Base-by-base conservation (phyloP, 2,888 invertebrate genomes). In the Arrhopalites spinosus region DNA sequence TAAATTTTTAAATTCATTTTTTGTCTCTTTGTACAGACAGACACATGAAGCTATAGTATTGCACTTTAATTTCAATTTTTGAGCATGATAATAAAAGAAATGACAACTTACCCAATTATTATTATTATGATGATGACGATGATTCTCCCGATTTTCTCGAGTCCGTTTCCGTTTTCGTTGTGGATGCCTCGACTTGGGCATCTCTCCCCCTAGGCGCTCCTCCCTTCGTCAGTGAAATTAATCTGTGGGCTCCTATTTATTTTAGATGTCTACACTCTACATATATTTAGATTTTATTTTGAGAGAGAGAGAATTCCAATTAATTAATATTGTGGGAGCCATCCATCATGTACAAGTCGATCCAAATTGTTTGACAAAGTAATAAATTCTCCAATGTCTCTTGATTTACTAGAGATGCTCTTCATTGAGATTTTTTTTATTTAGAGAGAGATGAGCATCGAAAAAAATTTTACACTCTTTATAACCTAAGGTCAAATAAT, bases 91-190 rank as follows among this genome's bases (percentile, higher is more conserved):
- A n/a, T n/a, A 50, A 50, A 50, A 50, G 15, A 13, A 70, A 70
- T 56, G n/a, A 70, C n/a, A 56, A 53, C 71, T 1, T 30, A 71
- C 71, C 71, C 30, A 56, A 59, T 59, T 30, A 59, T 43, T 36
- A 25, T 56, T 36, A 5, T 30, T 29, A 25, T 17, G 27, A 50
- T 50, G 56, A 23, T 43, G 23, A n/a, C 59, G 13, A 53, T 36
- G 1, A 23, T 43, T 36, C n/a, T 53, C n/a, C n/a, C 30, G 36
- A 59, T 36, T 11, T 20, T 61, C n/a, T n/a, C n/a, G n/a, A n/a
- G n/a, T n/a, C n/a, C n/a, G n/a, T n/a, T n/a, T n/a, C n/a, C n/a
- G n/a, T n/a, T n/a, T n/a, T n/a, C n/a, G n/a, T n/a, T n/a, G n/a
- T n/a, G n/a, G n/a, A n/a, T n/a, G n/a, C n/a, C n/a, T n/a, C n/a